These are phyloP conservation scores for Tricholaema leucomelas DNA, from an alignment of 2,113 vertebrate genomes.

Conservation along the genomic window DNA sequence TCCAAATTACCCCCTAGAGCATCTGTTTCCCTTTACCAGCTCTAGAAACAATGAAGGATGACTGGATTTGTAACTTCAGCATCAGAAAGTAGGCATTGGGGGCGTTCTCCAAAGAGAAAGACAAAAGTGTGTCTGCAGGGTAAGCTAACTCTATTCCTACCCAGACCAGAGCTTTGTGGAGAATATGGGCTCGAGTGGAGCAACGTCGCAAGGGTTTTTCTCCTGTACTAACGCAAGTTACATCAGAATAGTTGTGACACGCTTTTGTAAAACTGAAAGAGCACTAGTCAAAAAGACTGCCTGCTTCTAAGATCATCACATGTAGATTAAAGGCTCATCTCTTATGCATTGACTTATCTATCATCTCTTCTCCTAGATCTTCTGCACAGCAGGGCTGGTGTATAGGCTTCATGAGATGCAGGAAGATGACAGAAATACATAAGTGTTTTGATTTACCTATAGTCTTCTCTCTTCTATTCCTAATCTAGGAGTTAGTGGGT, in stretches of 20 bases:
- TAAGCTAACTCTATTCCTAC: background rate
- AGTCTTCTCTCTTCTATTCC: conserved; percentile 9
- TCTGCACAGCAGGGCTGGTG: conserved; percentile 13
- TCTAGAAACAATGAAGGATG: background rate
- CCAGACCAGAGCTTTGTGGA: background rate
- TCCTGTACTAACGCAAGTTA: background rate
- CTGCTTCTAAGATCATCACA: conserved; percentile 9
- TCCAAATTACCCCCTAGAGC: background rate
- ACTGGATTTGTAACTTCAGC: background rate
- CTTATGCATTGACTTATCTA: conserved; percentile 35
- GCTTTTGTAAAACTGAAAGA: conserved; percentile 60
- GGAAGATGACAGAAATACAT: conserved; percentile 51
- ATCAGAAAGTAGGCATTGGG: background rate
- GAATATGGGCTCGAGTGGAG: background rate
- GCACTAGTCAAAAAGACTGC: conserved; percentile 15
- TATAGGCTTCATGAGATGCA: conserved; percentile 15
- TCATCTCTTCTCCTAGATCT: conserved; percentile 26
- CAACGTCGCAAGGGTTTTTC: background rate
- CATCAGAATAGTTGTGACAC: conserved; percentile 35
- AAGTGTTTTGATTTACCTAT: conserved; percentile 42
- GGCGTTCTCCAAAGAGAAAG: background rate
- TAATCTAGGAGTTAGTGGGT: conserved; percentile 13
- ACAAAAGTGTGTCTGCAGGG: background rate
- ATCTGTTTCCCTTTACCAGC: background rate
- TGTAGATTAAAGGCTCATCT: conserved; percentile 59